Evolutionary conservation across 2,797 vertebrate genomes (phyloP).

Genomic region (Micrastur ruficollis): DNA sequence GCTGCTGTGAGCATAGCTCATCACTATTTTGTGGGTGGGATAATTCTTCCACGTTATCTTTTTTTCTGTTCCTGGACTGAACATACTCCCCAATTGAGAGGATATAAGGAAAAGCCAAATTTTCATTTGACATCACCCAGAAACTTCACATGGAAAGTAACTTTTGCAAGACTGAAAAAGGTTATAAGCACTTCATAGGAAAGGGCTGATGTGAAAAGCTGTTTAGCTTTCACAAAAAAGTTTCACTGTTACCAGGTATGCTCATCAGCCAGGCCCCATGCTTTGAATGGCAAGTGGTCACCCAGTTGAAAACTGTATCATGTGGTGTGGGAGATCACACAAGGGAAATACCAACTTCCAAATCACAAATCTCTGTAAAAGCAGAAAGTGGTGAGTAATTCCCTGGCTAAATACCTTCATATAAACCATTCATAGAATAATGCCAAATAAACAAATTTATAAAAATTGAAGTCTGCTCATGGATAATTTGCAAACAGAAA

Average conservation of each 20-base stretch:
- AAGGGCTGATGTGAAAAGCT: neutral
- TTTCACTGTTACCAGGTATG: neutral
- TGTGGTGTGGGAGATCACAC: neutral
- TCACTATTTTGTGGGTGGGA: neutral
- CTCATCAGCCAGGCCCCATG: rapidly evolving
- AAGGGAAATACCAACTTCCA: neutral
- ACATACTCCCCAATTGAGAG: neutral
- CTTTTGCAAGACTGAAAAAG: neutral
- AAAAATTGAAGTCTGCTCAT: conserved; percentile 42
- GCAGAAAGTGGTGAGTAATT: neutral
- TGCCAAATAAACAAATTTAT: conserved; percentile 47
- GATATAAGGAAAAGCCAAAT: neutral
- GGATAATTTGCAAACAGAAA: conserved; percentile 56
- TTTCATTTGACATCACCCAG: neutral
- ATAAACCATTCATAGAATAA: conserved; percentile 12
- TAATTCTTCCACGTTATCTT: neutral
- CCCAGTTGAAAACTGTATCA: neutral
- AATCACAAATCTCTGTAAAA: neutral
- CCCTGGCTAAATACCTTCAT: neutral
- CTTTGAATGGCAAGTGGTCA: neutral
- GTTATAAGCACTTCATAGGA: neutral
- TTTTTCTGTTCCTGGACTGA: neutral
- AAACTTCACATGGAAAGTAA: neutral
- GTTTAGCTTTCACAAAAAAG: neutral
- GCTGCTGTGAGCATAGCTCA: neutral